Base-by-base conservation (phyloP, 2,888 invertebrate genomes). In the Pollenia angustigena region DNA sequence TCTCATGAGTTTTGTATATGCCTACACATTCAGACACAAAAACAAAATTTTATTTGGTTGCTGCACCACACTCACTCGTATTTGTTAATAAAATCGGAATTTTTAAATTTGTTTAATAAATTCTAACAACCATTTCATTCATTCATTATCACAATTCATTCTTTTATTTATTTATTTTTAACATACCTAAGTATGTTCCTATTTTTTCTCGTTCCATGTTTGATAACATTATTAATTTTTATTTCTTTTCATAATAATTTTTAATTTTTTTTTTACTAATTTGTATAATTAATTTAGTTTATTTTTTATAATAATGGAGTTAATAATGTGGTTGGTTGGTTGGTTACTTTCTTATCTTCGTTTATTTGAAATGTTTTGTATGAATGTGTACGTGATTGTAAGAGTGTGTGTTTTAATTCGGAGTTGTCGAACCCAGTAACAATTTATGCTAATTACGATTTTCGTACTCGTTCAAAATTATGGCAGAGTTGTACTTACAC, bases 181-280 rank as follows among this genome's bases (percentile, higher is more conserved):
- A 46, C 46, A 2, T 56, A 4, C n/a, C n/a, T n/a, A n/a, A n/a
- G n/a, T n/a, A n/a, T 10, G 14, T 68, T 72, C 32, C 32, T 32
- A 32, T 7, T 74, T 9, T 50, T 60, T 56, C 23, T 62, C 23
- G 68, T 58, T 75, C 18, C 54, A 6, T 62, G 23, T 75, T 12
- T 64, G 69, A 46, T 46, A 76, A 64, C 48, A n/a, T 40, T 48
- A 11, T 66, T 52, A 3, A 12, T 44, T 18, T 46, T 58, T 56
- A 1, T 23, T 76, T 78, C 54, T 71, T 58, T 78, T 80, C 71
- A 72, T 72, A 18, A 69, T 64, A 46, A 78, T 81, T 68, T 75
- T 74, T 58, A 60, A 48, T 40, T 68, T 78, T 44, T 84, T 58
- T 12, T 66, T 68, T 74, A 52, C 58, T 68, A 58, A 58, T 54